phyloP scores from a whole-genome alignment of 2,797 vertebrate genomes.

The Eurystomus glaucurus region DNA sequence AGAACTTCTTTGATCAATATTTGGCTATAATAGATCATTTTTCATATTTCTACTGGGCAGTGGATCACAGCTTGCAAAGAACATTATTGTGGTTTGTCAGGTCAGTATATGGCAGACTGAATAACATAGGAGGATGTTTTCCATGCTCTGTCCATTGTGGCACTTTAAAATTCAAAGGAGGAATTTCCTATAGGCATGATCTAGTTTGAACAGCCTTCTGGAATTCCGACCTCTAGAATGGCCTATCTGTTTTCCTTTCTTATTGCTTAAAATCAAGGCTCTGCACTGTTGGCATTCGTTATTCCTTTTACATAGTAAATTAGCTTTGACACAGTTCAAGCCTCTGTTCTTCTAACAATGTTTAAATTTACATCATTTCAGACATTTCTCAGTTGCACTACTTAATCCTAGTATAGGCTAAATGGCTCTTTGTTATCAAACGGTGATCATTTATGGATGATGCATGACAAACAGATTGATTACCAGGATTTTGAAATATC shows the following conservation, averaged over 20 bases:
- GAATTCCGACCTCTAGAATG: background rate
- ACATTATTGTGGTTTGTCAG: background rate
- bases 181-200: background rate
- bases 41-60: background rate
- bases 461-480: fast-evolving
- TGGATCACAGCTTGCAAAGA: background rate
- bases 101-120: background rate
- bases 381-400: background rate
- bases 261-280: background rate
- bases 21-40: background rate
- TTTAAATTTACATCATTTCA: background rate
- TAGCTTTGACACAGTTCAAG: background rate
- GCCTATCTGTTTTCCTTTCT: background rate
- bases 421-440: background rate
- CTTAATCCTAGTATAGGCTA: background rate
- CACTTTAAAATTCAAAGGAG: slow-evolving; percentile 6
- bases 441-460: background rate
- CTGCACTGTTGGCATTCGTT: background rate
- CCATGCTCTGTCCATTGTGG: background rate
- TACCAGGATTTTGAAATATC: background rate
- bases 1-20: background rate
- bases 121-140: background rate
- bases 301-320: background rate
- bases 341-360: background rate
- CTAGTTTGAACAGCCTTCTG: background rate